Percentiles rank a stretch among this genome's conserved stretches.
Evolutionary conservation across 2,797 vertebrate genomes (phyloP).

Genomic region (Paedocypris micromegethes): DNA sequence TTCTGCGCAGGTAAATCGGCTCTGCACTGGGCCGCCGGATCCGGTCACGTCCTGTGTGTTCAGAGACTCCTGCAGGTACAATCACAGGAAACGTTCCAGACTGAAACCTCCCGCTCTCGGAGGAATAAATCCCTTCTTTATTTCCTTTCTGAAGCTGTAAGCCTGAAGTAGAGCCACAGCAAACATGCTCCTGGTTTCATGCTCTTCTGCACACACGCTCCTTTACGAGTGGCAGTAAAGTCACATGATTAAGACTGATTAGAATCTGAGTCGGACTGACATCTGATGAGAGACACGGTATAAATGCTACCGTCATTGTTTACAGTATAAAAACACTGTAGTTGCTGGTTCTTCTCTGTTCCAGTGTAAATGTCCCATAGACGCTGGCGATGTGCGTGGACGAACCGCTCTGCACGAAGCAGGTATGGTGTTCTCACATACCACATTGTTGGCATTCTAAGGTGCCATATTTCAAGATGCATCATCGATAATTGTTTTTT

Average conservation of each 20-base stretch:
- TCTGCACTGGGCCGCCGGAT: constrained; percentile 75
- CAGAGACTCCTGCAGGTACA: constrained; percentile 81
- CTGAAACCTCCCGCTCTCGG: no score
- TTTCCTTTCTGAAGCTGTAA: constrained; percentile 11
- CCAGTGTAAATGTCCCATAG: constrained; percentile 78
- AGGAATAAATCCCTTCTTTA: constrained; percentile 16
- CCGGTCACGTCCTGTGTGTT: constrained; percentile 74
- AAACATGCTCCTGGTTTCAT: not conserved
- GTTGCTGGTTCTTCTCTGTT: not conserved
- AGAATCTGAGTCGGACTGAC: no score
- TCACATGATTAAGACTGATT: not conserved
- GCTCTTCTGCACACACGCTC: constrained; percentile 1
- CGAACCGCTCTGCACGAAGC: constrained; percentile 82
- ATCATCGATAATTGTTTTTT: not conserved
- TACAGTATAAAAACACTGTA: no score
- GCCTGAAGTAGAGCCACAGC: constrained; percentile 15
- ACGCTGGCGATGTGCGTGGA: constrained; percentile 74
- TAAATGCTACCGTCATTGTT: no score
- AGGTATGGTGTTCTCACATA: constrained; percentile 56
- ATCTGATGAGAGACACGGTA: no score
- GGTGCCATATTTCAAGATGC: no score
- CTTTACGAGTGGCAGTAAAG: not conserved
- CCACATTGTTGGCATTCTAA: no score
- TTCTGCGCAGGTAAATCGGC: constrained; percentile 70
- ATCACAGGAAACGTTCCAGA: constrained; percentile 31